Evolutionary conservation across 2,113 vertebrate species (phyloP).

Genomic region (Myrmecophaga tridactyla): DNA sequence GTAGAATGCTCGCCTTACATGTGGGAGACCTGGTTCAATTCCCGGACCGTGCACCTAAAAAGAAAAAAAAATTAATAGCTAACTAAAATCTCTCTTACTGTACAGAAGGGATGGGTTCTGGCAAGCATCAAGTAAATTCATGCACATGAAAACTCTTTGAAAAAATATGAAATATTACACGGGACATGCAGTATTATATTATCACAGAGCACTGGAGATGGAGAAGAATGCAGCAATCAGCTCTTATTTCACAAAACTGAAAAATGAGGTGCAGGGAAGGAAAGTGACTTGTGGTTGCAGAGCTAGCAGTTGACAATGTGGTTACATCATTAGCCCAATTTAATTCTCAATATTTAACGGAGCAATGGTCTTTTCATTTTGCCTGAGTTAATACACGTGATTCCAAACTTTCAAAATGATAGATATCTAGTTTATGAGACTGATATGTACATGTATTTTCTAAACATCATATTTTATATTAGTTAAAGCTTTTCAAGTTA

Average conservation of each 20-base stretch:
- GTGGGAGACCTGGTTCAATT: too few species aligned
- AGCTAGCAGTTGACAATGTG: neutral
- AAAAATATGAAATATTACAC: neutral
- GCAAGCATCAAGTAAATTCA: neutral
- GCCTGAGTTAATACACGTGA: neutral
- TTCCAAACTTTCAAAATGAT: conserved; percentile 33
- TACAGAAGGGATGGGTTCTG: neutral
- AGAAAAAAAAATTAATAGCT: too few species aligned
- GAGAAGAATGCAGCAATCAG: neutral
- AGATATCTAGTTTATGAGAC: neutral
- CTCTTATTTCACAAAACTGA: neutral
- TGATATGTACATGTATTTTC: neutral
- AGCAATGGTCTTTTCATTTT: neutral
- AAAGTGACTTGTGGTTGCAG: neutral
- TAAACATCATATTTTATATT: neutral
- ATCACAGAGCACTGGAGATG: conserved; percentile 9
- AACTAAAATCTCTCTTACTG: neutral
- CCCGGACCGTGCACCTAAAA: too few species aligned
- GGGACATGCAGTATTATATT: neutral
- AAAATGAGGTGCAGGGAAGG: neutral
- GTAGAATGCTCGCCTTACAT: too few species aligned
- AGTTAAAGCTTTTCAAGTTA: neutral
- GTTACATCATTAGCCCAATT: neutral
- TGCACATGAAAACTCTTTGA: neutral
- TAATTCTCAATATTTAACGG: neutral